Conservation (phyloP, 2,888 invertebrate species). For the Agrilus biguttatus region DNA sequence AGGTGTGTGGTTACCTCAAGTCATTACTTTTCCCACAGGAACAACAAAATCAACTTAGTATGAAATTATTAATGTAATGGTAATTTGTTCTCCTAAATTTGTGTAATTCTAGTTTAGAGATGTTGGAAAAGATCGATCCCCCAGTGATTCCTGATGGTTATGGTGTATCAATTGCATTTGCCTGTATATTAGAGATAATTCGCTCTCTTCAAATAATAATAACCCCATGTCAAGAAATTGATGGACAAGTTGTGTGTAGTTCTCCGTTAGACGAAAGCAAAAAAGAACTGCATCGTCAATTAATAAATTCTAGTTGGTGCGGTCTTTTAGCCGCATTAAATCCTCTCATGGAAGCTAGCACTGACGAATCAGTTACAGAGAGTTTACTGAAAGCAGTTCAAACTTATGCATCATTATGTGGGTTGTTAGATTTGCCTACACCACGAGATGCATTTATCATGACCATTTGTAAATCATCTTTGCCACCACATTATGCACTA, state of each 20-base stretch:
- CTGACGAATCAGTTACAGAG: slow-evolving; percentile 86
- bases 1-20: slow-evolving; percentile 83
- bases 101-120: slow-evolving; percentile 62
- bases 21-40: slow-evolving; percentile 70
- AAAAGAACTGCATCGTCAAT: slow-evolving; percentile 47
- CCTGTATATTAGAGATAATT: slow-evolving; percentile 83
- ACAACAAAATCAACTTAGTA: slow-evolving; percentile 85
- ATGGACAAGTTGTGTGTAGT: slow-evolving; percentile 11
- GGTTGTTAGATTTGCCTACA: slow-evolving; percentile 58
- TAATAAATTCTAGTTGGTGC: slow-evolving; percentile 91
- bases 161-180: slow-evolving; percentile 90
- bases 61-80: slow-evolving; percentile 29
- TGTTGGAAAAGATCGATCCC: slow-evolving; percentile 90
- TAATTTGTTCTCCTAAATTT: slow-evolving; percentile 2
- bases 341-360: slow-evolving; percentile 85
- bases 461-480: slow-evolving; percentile 88
- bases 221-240: slow-evolving; percentile 35
- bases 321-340: slow-evolving; percentile 84
- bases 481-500: slow-evolving; percentile 89
- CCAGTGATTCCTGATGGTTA: slow-evolving; percentile 93
- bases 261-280: slow-evolving; percentile 7
- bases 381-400: slow-evolving; percentile 84
- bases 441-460: slow-evolving; percentile 91
- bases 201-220: slow-evolving; percentile 67
- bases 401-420: slow-evolving; percentile 79